Evolutionary conservation across 2,888 invertebrate species (phyloP).

Genomic region (Platynereis dumerilii): DNA sequence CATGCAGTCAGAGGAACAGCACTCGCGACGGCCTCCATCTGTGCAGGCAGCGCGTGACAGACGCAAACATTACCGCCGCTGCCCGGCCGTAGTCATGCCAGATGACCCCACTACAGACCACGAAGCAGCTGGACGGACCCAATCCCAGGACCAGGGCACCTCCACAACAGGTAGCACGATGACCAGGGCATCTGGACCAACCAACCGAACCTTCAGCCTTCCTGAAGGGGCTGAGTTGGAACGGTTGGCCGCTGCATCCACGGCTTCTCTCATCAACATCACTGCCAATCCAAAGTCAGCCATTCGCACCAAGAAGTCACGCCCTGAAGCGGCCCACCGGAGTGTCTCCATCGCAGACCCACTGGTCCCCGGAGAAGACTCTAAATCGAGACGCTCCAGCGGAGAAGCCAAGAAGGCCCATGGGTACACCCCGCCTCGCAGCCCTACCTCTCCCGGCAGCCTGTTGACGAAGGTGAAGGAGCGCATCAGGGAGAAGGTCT

Average conservation of each 20-base stretch:
- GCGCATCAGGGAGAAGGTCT: slow-evolving; percentile 38
- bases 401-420: neutral
- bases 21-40: too few relatives aligned
- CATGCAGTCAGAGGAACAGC: too few relatives aligned
- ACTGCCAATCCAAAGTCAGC: neutral
- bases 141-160: neutral
- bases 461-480: slow-evolving; percentile 39
- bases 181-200: too few relatives aligned
- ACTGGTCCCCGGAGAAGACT: neutral
- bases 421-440: neutral
- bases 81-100: neutral
- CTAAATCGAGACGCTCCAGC: neutral
- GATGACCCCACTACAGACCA: neutral
- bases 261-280: neutral
- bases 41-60: too few relatives aligned
- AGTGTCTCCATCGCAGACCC: slow-evolving; percentile 2
- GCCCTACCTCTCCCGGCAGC: slow-evolving; percentile 18
- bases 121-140: neutral
- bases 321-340: neutral
- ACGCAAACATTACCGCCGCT: neutral
- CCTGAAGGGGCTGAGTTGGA: neutral
- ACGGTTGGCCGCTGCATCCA: neutral
- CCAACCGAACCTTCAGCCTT: too few relatives aligned
- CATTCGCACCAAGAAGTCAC: neutral
- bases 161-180: too few relatives aligned